Evolutionary conservation across 2,888 invertebrate species (phyloP).

Genomic region (Melipona beecheii): DNA sequence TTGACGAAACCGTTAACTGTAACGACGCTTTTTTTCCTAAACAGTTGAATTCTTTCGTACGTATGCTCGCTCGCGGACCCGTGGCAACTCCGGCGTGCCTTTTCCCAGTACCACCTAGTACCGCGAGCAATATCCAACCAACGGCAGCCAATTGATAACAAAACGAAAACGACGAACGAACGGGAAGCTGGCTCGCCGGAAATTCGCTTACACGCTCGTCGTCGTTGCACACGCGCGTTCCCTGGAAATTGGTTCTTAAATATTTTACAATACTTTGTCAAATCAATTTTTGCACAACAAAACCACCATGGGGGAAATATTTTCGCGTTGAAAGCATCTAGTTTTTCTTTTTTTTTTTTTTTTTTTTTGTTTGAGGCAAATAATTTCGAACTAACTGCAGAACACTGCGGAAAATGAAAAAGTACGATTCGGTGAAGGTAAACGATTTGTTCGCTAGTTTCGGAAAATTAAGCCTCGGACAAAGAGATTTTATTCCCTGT

Average conservation of each 20-base stretch:
- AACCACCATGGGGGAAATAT: background rate
- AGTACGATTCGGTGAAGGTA: no score
- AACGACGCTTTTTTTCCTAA: conserved; percentile 55
- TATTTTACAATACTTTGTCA: background rate
- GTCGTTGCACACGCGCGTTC: background rate
- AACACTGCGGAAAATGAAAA: background rate
- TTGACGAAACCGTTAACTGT: conserved; percentile 66
- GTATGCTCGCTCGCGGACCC: background rate
- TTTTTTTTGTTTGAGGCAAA: background rate
- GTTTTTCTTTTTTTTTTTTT: no score
- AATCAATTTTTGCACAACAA: background rate
- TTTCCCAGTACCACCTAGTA: conserved; percentile 28
- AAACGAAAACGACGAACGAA: conserved; percentile 28
- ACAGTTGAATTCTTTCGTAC: conserved; percentile 32
- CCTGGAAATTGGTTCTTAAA: conserved; percentile 15
- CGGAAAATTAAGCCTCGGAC: no score
- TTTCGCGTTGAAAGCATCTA: background rate
- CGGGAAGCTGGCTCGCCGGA: background rate
- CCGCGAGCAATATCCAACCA: conserved; percentile 23
- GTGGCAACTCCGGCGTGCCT: conserved; percentile 13
- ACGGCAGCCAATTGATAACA: conserved; percentile 27
- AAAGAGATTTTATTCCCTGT: no score
- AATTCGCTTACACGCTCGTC: conserved; percentile 25
- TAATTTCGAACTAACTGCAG: background rate
- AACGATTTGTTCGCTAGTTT: no score